phyloP scores from a whole-genome alignment of 2,797 vertebrate species.

The Enteromius argenteus region DNA sequence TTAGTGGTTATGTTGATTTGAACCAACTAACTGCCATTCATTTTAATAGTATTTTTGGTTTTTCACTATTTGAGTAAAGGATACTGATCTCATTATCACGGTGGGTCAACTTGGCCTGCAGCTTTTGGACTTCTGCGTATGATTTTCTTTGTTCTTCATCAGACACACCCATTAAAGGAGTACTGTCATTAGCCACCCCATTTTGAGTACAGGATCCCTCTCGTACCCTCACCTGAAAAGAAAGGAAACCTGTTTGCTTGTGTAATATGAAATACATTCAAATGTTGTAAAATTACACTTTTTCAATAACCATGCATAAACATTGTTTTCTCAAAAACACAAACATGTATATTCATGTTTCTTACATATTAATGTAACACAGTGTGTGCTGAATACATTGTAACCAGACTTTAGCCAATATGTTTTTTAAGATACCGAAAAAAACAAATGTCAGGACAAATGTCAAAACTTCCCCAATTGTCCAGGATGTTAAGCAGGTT shows the following conservation, averaged over 20 bases:
- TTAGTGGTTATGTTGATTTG: not conserved
- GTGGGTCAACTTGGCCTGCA: not conserved
- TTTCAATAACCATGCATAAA: too few relatives aligned
- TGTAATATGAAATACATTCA: not conserved
- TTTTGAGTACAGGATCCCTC: not conserved
- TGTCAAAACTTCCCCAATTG: too few relatives aligned
- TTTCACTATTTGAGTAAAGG: not conserved
- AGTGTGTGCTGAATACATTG: too few relatives aligned
- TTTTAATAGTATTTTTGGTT: not conserved
- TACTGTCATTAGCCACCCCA: not conserved
- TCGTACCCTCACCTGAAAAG: constrained; percentile 1
- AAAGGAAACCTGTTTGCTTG: not conserved
- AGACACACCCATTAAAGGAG: not conserved
- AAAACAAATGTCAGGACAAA: too few relatives aligned
- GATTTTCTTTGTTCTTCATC: not conserved
- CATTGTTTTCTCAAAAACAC: too few relatives aligned
- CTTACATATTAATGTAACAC: too few relatives aligned
- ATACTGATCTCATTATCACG: constrained; percentile 35
- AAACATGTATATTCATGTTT: too few relatives aligned
- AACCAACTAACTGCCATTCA: not conserved
- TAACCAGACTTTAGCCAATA: too few relatives aligned
- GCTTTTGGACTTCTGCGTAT: not conserved
- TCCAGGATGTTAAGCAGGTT: too few relatives aligned
- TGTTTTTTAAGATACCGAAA: too few relatives aligned
- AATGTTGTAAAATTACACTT: not conserved